Evolutionary conservation across 2,797 vertebrate genomes (phyloP).

Genomic region (Pseudomugil tenellus): DNA sequence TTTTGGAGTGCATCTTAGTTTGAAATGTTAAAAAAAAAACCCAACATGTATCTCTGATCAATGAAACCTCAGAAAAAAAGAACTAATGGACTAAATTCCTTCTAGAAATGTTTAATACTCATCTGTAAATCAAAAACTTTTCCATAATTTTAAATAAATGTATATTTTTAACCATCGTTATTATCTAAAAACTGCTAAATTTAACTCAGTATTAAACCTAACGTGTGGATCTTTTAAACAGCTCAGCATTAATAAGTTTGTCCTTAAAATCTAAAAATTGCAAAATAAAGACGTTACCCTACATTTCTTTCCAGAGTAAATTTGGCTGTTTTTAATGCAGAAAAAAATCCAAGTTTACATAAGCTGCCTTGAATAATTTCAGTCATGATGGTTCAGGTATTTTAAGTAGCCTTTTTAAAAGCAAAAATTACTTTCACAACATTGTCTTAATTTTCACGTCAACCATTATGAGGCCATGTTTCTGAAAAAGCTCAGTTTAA

Average conservation of each 20-base stretch:
- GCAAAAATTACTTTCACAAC: background rate
- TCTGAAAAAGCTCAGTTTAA: conserved; percentile 12
- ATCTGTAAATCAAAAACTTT: background rate
- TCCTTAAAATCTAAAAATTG: background rate
- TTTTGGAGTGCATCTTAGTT: too few relatives aligned
- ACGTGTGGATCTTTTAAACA: background rate
- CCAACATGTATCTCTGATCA: background rate
- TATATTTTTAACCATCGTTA: background rate
- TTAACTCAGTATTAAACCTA: background rate
- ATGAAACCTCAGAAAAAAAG: background rate
- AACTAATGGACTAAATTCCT: background rate
- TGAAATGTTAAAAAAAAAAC: background rate
- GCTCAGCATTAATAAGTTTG: background rate
- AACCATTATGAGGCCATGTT: background rate
- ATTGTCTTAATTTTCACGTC: background rate
- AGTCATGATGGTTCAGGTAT: background rate
- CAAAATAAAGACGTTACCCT: background rate
- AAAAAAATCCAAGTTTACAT: background rate
- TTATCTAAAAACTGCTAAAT: background rate
- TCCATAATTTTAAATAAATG: background rate
- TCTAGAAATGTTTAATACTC: background rate
- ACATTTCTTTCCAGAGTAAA: background rate
- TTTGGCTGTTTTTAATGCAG: background rate
- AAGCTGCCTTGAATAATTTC: background rate
- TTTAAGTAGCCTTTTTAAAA: background rate